These are phyloP conservation scores for Gisinianus flammeolus DNA, from an alignment of 2,888 invertebrate genomes.

Conservation along the genomic window DNA sequence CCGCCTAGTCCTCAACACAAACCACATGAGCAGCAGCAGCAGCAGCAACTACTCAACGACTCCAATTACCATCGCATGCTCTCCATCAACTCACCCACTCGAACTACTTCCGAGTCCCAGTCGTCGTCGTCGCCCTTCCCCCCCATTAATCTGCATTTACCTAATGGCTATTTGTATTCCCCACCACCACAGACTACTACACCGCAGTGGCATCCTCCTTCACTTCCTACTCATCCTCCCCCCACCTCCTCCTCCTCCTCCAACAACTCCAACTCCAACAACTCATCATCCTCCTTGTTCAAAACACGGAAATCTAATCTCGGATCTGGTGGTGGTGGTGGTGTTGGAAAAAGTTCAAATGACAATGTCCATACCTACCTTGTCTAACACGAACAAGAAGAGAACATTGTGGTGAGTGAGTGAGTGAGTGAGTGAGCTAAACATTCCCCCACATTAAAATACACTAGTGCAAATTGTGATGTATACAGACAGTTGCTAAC, in stretches of 20 bases:
- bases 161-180: conserved; percentile 57
- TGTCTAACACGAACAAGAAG: conserved; percentile 50
- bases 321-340: conserved; percentile 36
- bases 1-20: conserved; percentile 57
- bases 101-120: conserved; percentile 34
- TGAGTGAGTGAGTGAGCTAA: background rate
- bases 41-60: background rate
- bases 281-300: conserved; percentile 29
- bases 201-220: conserved; percentile 48
- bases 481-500: too few species aligned
- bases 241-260: background rate
- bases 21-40: conserved; percentile 1
- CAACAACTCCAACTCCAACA: background rate
- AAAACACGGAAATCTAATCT: conserved; percentile 35
- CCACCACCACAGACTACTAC: conserved; percentile 34
- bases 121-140: background rate
- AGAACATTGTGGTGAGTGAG: conserved; percentile 41
- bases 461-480: too few species aligned
- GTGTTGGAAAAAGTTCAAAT: conserved; percentile 32
- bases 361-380: conserved; percentile 57
- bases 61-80: conserved; percentile 45
- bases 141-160: conserved; percentile 55
- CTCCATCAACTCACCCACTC: too few species aligned
- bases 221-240: conserved; percentile 10
- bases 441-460: too few species aligned